Base-by-base conservation (phyloP, 2,113 vertebrate genomes). In the Pleuronectes platessa region DNA sequence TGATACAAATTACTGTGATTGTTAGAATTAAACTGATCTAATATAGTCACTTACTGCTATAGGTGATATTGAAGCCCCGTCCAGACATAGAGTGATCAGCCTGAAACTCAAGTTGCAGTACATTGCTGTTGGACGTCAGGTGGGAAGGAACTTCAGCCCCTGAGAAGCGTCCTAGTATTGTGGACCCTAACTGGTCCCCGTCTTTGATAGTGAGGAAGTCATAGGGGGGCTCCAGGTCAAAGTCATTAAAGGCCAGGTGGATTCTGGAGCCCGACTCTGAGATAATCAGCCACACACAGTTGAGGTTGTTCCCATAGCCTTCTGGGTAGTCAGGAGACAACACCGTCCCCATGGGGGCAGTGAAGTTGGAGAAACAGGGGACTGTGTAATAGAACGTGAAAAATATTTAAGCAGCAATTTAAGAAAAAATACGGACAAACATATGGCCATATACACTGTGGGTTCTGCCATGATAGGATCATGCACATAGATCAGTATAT, bases 61-160 rank as follows among this genome's bases (percentile, higher is more conserved):
- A 99, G 45, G 96, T 98, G 91, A 99, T 99, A 84, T 99, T 99
- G 89, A 99, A 99, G 26, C 98, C 98, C 71, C 98, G 93, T 14
- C 97, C 98, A 18, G 98, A 98, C 97, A 98, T 99, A 0, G 97
- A 99, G 80, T 99, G 98, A 80, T 99, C 98, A 35, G 98, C 97
- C 91, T 98, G 97, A 92, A 99, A 99, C 93, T 99, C 98, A 86
- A 99, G 76, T 61, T 98, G 93, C 58, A 99, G 86, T 54, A 98
- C 94, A 66, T 98, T 97, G 86, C 94, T 95, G 61, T 97, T 98
- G 81, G 97, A 98, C 6, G 97, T 98, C 47, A 99, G 95, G 75
- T 98, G 97, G 0, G 97, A 97, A 3, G 97, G 97, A 69, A 99
- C 97, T 84, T 98, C 98, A 0, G 97, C 97, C 12, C 98, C 98